A percentile compares a stretch with the other conserved stretches of the same genome.
Conservation (phyloP, 2,113 vertebrate species). For the Clarias gariepinus region DNA sequence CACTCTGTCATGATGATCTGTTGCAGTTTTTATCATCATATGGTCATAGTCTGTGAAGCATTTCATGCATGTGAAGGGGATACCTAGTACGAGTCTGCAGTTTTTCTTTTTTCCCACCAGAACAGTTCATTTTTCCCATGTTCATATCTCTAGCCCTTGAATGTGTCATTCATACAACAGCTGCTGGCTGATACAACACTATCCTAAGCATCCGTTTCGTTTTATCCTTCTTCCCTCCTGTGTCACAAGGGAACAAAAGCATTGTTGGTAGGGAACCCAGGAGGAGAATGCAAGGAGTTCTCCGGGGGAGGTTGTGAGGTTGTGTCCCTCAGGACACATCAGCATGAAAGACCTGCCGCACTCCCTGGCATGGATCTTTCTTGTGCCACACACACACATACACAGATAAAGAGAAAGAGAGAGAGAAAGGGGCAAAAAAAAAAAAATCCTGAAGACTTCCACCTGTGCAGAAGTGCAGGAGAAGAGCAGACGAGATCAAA, state of each 20-base stretch:
- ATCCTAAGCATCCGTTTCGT: slow-evolving; percentile 59
- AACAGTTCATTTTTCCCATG: slow-evolving; percentile 79
- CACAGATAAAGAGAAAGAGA: slow-evolving; percentile 36
- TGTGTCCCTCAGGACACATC: slow-evolving; percentile 59
- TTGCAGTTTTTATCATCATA: not conserved
- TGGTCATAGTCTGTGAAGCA: not conserved
- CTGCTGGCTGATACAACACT: slow-evolving; percentile 81
- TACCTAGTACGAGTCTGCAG: slow-evolving; percentile 69
- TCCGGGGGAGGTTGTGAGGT: slow-evolving; percentile 53
- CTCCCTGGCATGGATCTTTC: slow-evolving; percentile 50
- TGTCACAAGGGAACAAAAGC: slow-evolving; percentile 68
- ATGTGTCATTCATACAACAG: slow-evolving; percentile 87
- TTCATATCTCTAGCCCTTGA: slow-evolving; percentile 81
- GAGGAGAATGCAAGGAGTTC: slow-evolving; percentile 72
- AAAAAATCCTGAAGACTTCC: slow-evolving; percentile 70
- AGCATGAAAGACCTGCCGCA: slow-evolving; percentile 43
- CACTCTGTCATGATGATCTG: not conserved
- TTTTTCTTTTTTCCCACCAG: slow-evolving; percentile 57
- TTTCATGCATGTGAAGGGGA: slow-evolving; percentile 40
- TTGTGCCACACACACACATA: slow-evolving; percentile 39
- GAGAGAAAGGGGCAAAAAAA: not conserved
- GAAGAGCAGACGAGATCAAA: slow-evolving; percentile 42
- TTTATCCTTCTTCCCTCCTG: slow-evolving; percentile 51
- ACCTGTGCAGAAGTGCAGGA: slow-evolving; percentile 63
- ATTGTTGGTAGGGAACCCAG: slow-evolving; percentile 68